Evolutionary conservation across 2,888 invertebrate species (phyloP).

Genomic region (Drosophila incognita): DNA sequence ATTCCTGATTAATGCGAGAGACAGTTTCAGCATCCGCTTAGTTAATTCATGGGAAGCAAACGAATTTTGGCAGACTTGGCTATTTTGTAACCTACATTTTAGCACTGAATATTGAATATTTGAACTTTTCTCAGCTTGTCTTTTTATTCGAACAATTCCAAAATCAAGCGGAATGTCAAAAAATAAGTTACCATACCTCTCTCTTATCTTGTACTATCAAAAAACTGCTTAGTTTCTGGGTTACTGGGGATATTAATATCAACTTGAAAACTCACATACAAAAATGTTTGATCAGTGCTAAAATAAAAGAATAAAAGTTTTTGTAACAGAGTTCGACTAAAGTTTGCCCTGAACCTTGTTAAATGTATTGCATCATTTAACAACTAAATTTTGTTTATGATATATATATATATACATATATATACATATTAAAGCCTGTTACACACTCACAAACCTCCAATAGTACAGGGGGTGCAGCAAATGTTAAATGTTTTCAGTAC

Average conservation of each 20-base stretch:
- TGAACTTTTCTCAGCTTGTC: background rate
- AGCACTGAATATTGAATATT: background rate
- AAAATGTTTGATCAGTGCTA: background rate
- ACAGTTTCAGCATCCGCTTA: background rate
- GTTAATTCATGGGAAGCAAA: background rate
- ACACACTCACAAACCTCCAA: background rate
- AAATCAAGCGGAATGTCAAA: background rate
- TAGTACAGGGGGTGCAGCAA: background rate
- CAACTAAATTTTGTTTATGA: background rate
- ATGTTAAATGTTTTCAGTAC: background rate
- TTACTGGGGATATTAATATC: background rate
- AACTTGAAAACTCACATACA: background rate
- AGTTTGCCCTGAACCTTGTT: too few species aligned
- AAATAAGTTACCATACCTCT: background rate
- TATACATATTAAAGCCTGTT: background rate
- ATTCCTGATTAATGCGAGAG: background rate
- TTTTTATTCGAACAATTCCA: background rate
- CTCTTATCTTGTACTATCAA: background rate
- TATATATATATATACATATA: background rate
- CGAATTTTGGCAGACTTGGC: background rate
- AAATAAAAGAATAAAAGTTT: background rate
- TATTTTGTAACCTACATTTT: background rate
- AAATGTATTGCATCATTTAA: background rate
- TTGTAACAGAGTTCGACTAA: background rate
- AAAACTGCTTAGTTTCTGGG: background rate